Evolutionary conservation across 1,140 invertebrate genomes (phyloP).

Genomic region (silkworm (Bombyx mori)): DNA sequence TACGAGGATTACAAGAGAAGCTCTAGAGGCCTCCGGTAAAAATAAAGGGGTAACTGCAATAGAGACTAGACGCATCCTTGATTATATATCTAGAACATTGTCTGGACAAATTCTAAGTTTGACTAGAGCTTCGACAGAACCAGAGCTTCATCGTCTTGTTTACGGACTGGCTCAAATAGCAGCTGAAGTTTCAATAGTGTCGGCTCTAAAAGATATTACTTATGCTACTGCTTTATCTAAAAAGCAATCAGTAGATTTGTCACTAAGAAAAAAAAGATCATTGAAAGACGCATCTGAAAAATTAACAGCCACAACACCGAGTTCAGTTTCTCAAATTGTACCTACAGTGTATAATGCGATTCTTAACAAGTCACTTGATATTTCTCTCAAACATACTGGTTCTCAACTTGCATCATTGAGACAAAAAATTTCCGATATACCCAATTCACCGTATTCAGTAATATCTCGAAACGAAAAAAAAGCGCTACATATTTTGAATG

Average conservation of each 20-base stretch:
- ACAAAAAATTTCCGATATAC: constrained; percentile 9
- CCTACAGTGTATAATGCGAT: constrained; percentile 31
- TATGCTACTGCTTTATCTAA: constrained; percentile 54
- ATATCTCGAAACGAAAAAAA: constrained; percentile 30
- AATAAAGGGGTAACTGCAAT: constrained; percentile 59
- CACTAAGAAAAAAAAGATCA: constrained; percentile 48
- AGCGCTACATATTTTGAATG: constrained; percentile 29
- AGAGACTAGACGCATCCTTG: constrained; percentile 58
- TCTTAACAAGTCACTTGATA: constrained; percentile 34
- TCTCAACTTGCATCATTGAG: constrained; percentile 9
- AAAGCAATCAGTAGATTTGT: constrained; percentile 58
- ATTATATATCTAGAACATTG: constrained; percentile 57
- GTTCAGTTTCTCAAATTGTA: constrained; percentile 10
- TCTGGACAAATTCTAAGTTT: constrained; percentile 54
- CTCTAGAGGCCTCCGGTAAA: constrained; percentile 53
- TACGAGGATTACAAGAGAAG: constrained; percentile 55
- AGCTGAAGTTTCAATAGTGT: constrained; percentile 59
- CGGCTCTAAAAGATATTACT: constrained; percentile 58
- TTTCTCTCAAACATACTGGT: neutral
- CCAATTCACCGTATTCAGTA: constrained; percentile 35
- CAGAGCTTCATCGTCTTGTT: constrained; percentile 54
- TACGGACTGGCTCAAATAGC: constrained; percentile 60
- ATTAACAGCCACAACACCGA: constrained; percentile 16
- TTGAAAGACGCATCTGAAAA: constrained; percentile 12
- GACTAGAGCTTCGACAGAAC: constrained; percentile 53